These are phyloP conservation scores for Microchrysa polita DNA, from an alignment of 2,888 invertebrate species.

Conservation along the genomic window DNA sequence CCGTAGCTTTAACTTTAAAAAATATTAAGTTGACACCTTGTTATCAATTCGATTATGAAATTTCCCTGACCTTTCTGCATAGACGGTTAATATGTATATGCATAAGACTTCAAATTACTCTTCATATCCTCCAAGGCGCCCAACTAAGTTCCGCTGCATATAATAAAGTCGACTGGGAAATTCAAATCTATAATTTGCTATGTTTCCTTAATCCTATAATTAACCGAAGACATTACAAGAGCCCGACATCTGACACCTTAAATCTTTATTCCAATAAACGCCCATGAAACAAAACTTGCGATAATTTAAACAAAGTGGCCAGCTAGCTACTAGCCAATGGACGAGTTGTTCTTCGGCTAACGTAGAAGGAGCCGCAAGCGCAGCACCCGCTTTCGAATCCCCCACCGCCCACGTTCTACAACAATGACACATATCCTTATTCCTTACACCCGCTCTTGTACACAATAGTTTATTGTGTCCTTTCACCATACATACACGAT, in stretches of 20 bases:
- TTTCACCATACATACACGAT: constrained; percentile 5
- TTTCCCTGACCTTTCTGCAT: background rate
- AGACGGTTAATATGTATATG: too few relatives aligned
- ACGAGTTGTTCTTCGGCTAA: background rate
- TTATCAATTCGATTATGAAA: background rate
- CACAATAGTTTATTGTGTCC: background rate
- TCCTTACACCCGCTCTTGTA: background rate
- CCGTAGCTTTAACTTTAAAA: too few relatives aligned
- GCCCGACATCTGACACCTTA: background rate
- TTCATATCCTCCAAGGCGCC: background rate
- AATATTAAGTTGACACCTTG: too few relatives aligned
- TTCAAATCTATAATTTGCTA: constrained; percentile 2
- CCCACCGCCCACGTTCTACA: background rate
- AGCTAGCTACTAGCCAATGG: background rate
- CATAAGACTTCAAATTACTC: background rate
- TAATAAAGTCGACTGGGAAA: background rate
- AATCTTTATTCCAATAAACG: background rate
- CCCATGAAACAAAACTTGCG: background rate
- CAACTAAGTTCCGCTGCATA: background rate
- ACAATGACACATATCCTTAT: background rate
- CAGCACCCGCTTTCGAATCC: background rate
- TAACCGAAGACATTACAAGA: constrained; percentile 19
- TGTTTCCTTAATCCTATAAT: constrained; percentile 21
- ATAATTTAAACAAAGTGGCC: background rate
- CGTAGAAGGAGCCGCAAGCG: constrained; percentile 28